Evolutionary conservation across 37 sponge, comb jelly and placozoan genomes (phyloP).

Genomic region (Geodia barretti): DNA sequence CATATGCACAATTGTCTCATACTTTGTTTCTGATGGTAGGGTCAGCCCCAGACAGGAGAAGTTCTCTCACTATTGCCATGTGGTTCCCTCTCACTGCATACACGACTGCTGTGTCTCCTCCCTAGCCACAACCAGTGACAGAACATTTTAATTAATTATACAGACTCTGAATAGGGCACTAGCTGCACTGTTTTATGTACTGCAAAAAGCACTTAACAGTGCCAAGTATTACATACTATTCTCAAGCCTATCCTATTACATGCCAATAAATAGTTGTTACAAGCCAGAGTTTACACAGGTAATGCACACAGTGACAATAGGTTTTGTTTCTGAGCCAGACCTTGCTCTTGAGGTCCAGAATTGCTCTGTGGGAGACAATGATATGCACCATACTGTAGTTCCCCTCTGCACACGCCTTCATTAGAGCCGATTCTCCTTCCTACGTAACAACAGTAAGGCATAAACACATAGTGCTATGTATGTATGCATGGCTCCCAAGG

Average conservation of each 20-base stretch:
- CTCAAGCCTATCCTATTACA: too few species aligned
- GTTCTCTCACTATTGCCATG: slow-evolving; percentile 2
- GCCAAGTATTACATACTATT: background rate
- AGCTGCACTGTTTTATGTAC: background rate
- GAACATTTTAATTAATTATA: too few species aligned
- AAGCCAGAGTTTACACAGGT: too few species aligned
- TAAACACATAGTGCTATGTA: too few species aligned
- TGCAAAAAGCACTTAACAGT: background rate
- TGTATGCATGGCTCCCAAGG: too few species aligned
- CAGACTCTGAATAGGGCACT: background rate
- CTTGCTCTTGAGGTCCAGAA: slow-evolving; percentile 38
- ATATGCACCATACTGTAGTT: slow-evolving; percentile 17
- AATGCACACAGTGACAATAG: too few species aligned
- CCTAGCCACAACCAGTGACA: background rate
- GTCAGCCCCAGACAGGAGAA: slow-evolving; percentile 13
- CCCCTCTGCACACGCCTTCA: slow-evolving; percentile 20
- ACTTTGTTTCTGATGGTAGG: slow-evolving; percentile 7
- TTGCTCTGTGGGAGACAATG: slow-evolving; percentile 17
- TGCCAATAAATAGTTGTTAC: too few species aligned
- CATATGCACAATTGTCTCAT: background rate
- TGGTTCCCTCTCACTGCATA: background rate
- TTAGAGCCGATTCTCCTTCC: slow-evolving; percentile 17
- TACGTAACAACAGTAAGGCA: background rate
- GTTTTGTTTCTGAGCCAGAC: background rate
- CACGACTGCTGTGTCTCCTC: slow-evolving; percentile 35